Conservation (phyloP, 2,888 invertebrate genomes). For the Phalera bucephala region DNA sequence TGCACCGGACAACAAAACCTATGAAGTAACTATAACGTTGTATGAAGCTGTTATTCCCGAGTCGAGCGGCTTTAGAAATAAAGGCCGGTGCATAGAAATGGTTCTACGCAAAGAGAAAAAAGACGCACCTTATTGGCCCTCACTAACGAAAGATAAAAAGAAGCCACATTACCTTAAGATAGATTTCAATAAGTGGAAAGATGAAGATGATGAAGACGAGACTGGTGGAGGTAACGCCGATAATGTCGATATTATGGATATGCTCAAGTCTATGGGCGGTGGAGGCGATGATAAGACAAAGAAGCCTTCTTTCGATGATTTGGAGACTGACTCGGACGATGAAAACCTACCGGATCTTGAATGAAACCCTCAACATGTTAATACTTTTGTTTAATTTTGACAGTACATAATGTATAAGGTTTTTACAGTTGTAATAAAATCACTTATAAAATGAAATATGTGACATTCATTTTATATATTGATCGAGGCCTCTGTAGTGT, state of each 20-base stretch:
- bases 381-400: conserved; percentile 47
- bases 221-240: conserved; percentile 51
- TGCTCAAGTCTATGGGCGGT: conserved; percentile 89
- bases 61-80: conserved; percentile 87
- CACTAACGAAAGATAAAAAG: conserved; percentile 92
- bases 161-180: conserved; percentile 98
- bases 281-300: conserved; percentile 71
- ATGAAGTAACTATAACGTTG: conserved; percentile 94
- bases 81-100: conserved; percentile 90
- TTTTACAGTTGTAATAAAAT: conserved; percentile 80
- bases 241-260: conserved; percentile 85
- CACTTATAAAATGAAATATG: conserved; percentile 39
- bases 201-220: conserved; percentile 95
- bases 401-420: conserved; percentile 77
- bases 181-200: conserved; percentile 99
- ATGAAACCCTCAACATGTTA: conserved; percentile 66
- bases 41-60: conserved; percentile 92
- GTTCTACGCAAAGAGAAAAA: conserved; percentile 87
- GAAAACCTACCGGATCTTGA: conserved; percentile 90
- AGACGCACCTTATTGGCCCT: conserved; percentile 93
- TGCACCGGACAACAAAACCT: conserved; percentile 91
- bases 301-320: conserved; percentile 89
- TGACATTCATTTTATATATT: conserved; percentile 27
- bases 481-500: conserved; percentile 18
- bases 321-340: conserved; percentile 91